These are phyloP conservation scores for Intellagama lesueurii DNA, from an alignment of 2,797 vertebrate species.

Conservation along the genomic window DNA sequence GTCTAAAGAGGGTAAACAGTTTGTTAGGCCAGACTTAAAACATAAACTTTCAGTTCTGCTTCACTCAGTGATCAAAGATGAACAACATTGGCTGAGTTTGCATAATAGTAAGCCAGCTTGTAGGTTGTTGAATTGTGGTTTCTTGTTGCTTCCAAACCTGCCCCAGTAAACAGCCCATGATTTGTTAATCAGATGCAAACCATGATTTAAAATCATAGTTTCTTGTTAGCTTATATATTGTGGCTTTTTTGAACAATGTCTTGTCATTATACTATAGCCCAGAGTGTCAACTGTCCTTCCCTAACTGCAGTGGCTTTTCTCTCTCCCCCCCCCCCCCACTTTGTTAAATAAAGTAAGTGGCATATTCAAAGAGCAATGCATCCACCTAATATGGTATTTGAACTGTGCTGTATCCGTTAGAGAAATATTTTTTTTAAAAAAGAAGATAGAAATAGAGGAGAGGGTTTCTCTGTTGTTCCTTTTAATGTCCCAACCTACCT, in stretches of 20 bases:
- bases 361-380: no score
- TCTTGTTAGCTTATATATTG: not conserved
- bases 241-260: not conserved
- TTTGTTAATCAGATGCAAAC: not conserved
- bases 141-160: not conserved
- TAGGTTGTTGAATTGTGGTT: not conserved
- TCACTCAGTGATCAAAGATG: not conserved
- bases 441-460: no score
- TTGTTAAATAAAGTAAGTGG: no score
- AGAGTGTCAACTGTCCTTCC: not conserved
- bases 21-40: not conserved
- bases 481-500: no score
- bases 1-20: not conserved
- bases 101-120: not conserved
- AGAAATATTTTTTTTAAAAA: no score
- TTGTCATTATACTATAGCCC: not conserved
- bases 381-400: no score
- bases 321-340: no score
- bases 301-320: no score
- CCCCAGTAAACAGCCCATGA: not conserved
- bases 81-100: not conserved
- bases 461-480: no score
- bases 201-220: not conserved
- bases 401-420: no score
- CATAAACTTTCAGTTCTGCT: not conserved